Evolutionary conservation across 2,888 invertebrate species (phyloP).

Genomic region (Marronus borbonicus): DNA sequence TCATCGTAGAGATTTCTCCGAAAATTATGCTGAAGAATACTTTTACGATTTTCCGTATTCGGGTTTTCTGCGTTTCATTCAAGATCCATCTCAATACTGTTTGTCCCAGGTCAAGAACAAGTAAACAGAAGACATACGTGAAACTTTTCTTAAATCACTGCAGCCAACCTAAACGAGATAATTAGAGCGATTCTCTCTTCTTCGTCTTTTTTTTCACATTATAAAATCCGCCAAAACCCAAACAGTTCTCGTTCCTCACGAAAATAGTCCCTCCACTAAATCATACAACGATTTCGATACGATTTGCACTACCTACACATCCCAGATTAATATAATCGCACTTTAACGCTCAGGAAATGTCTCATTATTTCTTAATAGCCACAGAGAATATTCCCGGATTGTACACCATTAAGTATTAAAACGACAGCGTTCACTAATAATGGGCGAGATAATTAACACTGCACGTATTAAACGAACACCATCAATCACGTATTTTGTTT

Average conservation of each 20-base stretch:
- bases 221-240: not conserved
- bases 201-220: not conserved
- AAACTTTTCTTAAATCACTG: conserved; percentile 32
- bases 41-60: conserved; percentile 10
- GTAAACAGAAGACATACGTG: conserved; percentile 42
- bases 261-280: conserved; percentile 7
- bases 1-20: conserved; percentile 27
- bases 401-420: not conserved
- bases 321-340: conserved; percentile 15
- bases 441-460: conserved; percentile 16
- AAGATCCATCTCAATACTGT: conserved; percentile 60
- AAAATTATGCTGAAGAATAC: conserved; percentile 12
- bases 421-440: not conserved
- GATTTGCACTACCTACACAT: conserved; percentile 18
- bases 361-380: conserved; percentile 28
- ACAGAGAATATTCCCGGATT: not conserved
- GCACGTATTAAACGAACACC: not conserved
- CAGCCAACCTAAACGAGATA: conserved; percentile 28
- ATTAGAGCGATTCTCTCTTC: not conserved
- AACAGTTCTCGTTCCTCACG: not conserved
- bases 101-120: conserved; percentile 64
- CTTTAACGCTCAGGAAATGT: conserved; percentile 28
- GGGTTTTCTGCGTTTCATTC: conserved; percentile 58
- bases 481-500: conserved; percentile 12
- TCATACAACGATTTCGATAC: not conserved